Percentiles rank a stretch among this genome's conserved stretches.
phyloP scores from a whole-genome alignment of 2,797 vertebrate species.

The Anabacerthia variegaticeps region DNA sequence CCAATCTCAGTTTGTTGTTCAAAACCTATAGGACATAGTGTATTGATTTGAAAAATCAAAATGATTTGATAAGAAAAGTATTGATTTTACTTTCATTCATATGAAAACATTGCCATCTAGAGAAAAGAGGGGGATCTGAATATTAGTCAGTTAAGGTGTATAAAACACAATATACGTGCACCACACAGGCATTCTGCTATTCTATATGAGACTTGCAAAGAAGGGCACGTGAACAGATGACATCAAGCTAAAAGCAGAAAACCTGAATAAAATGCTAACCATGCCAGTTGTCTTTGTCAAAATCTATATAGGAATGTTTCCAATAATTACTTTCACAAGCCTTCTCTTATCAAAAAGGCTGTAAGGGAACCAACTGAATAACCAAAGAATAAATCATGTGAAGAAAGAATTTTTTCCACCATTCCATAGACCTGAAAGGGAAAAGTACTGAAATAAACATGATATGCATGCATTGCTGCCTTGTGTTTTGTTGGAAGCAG shows the following conservation, averaged over 20 bases:
- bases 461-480: background rate
- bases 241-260: background rate
- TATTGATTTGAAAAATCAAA: no score
- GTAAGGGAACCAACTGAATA: background rate
- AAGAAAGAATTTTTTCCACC: background rate
- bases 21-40: background rate
- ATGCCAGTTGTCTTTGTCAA: background rate
- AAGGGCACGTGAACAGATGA: background rate
- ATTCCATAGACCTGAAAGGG: background rate
- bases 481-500: background rate
- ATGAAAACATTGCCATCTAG: constrained; percentile 39
- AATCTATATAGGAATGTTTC: background rate
- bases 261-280: background rate
- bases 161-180: background rate
- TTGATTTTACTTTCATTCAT: background rate
- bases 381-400: background rate
- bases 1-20: background rate
- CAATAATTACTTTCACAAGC: background rate
- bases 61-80: background rate
- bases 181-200: background rate
- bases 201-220: background rate
- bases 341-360: background rate
- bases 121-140: background rate
- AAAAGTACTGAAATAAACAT: background rate
- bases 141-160: background rate